A percentile compares a stretch with the other conserved stretches of the same genome.
phyloP scores from a whole-genome alignment of 1,140 invertebrate genomes.

The Megalopta genalis region DNA sequence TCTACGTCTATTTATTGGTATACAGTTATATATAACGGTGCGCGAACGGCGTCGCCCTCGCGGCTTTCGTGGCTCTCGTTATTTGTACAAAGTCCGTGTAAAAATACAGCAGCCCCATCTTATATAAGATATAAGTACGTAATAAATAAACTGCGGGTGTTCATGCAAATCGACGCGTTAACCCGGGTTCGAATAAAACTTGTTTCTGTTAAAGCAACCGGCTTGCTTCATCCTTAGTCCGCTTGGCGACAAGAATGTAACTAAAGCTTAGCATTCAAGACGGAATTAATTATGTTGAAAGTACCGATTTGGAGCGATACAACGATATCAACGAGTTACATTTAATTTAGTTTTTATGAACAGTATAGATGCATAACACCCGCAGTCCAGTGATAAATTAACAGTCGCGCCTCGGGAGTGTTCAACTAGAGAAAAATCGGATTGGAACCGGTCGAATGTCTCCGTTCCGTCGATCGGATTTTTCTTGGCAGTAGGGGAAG shows the following conservation, averaged over 20 bases:
- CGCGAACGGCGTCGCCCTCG: constrained; percentile 68
- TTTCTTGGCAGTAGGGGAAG: constrained; percentile 42
- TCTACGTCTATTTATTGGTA: constrained; percentile 70
- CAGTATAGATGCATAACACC: no score
- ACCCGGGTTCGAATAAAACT: no score
- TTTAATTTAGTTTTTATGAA: no score
- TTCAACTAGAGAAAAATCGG: constrained; percentile 51
- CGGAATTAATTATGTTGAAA: no score
- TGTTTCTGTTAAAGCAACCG: no score
- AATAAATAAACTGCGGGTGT: no score
- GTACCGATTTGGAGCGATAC: no score
- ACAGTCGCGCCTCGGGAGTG: constrained; percentile 59
- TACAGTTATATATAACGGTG: constrained; percentile 75
- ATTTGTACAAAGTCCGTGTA: constrained; percentile 80
- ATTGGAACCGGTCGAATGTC: constrained; percentile 7
- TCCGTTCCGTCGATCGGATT: constrained; percentile 28
- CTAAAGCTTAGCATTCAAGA: no score
- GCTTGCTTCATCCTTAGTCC: no score
- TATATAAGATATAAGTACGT: constrained; percentile 59
- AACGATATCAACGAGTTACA: no score
- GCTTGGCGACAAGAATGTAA: no score
- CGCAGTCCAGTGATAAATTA: constrained; percentile 48
- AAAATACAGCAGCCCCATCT: constrained; percentile 78
- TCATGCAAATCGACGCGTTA: no score
- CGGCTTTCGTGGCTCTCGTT: constrained; percentile 58